phyloP scores from a whole-genome alignment of 2,113 vertebrate genomes.

The Cavia porcellus region DNA sequence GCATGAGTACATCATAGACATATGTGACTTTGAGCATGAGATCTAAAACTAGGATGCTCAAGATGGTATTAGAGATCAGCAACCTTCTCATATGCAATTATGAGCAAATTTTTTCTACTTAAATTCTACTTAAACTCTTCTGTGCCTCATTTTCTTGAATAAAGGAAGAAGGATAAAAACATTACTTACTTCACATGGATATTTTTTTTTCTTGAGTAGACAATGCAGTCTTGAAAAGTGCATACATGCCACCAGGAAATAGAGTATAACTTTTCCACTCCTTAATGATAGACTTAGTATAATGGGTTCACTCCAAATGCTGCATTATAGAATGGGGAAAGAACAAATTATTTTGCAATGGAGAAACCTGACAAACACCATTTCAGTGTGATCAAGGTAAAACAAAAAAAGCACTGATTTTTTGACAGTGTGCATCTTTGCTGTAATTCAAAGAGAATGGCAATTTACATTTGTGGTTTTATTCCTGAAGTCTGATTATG shows the following conservation, averaged over 20 bases:
- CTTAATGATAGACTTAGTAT: background rate
- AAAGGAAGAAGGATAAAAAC: background rate
- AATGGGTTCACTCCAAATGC: background rate
- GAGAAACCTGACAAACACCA: background rate
- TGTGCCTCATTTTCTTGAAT: background rate
- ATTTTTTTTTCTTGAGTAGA: background rate
- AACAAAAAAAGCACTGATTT: background rate
- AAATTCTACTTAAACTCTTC: background rate
- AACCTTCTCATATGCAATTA: background rate
- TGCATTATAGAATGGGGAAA: background rate
- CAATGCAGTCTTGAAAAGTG: background rate
- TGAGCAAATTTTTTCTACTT: background rate
- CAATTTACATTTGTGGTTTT: background rate
- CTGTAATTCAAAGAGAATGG: background rate
- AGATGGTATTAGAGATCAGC: background rate
- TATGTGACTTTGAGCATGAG: background rate
- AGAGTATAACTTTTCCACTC: accelerated
- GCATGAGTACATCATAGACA: background rate
- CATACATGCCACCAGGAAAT: background rate
- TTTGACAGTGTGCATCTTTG: background rate
- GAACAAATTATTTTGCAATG: background rate
- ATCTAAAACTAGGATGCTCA: background rate
- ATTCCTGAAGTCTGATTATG: background rate
- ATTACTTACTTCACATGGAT: background rate
- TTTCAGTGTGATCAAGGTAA: background rate